Base-by-base conservation (phyloP, 1,140 invertebrate species). In the Bombus ignitus region DNA sequence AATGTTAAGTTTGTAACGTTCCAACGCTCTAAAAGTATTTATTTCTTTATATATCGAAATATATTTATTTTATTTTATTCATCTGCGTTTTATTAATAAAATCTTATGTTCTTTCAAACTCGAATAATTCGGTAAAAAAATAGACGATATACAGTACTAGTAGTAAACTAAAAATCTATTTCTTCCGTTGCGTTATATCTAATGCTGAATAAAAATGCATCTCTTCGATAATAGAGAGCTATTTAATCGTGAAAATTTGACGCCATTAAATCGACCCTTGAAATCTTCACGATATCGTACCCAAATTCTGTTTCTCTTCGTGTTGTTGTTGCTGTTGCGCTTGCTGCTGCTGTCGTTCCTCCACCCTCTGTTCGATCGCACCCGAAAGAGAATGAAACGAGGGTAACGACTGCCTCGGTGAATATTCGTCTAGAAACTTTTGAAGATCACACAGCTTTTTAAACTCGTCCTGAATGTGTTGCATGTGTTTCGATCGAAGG, bases 381-480 rank as follows among this genome's bases (percentile, higher is more conserved):
- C 2, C 44, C 39, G 53, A 35, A 9, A 65, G 25, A 1, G 66
- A n/a, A 47, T 83, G 70, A 35, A 66, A 47, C 13, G 66, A 42
- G 15, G 83, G 47, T 37, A 74, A 37, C 15, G 87, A 65, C 1
- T 80, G 66, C 32, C 83, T 85, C 39, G 92, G 91, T 39, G 91
- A 92, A 71, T 91, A 95, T 3, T 92, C 90, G 89, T 95, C 95
- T 42, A 95, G 74, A 87, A 94, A 93, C 73, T 92, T 90, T 82
- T 96, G 95, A 28, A 96, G 89, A 47, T 94, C 92, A 35, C 94
- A 94, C 13, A 95, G 84, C 81, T 94, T 91, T 68, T 87, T 91
- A 9, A 94, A 90, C 83, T 95, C 93, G 3, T 93, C 89, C 75
- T 95, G 95, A 47, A 96, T 95, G 71, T 94, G 95, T 83, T 94